Conservation (phyloP, 2,888 invertebrate genomes). For the Slavum lentiscoides region DNA sequence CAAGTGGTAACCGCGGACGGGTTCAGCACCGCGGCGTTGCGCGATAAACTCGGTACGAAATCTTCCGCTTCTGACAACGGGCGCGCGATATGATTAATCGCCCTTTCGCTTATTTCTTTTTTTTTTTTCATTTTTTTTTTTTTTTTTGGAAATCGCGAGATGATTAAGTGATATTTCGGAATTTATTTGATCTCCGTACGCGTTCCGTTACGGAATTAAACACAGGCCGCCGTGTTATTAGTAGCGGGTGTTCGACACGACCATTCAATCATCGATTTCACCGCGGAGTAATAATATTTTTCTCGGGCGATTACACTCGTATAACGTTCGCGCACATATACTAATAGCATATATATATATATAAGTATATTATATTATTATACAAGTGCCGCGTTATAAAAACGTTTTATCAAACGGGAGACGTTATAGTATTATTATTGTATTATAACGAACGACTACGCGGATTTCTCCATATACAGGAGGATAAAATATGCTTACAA, state of each 20-base stretch:
- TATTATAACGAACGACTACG: not conserved
- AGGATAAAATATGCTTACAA: no score
- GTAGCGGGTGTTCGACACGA: not conserved
- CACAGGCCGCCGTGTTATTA: not conserved
- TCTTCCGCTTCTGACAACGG: slow-evolving; percentile 26
- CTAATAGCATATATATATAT: no score
- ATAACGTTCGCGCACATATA: no score
- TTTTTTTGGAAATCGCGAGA: slow-evolving; percentile 3
- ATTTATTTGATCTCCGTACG: slow-evolving; percentile 22
- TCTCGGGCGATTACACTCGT: slow-evolving; percentile 1
- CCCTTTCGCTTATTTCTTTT: slow-evolving; percentile 16
- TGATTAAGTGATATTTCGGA: slow-evolving; percentile 41
- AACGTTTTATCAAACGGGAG: no score
- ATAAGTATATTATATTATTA: no score
- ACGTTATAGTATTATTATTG: no score
- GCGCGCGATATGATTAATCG: slow-evolving; percentile 34
- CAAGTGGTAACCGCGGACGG: no score
- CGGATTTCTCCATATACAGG: no score
- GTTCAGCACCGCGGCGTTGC: not conserved
- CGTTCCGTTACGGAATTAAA: slow-evolving; percentile 28
- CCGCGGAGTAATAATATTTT: not conserved
- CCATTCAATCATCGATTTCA: slow-evolving; percentile 25
- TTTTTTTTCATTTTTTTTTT: no score
- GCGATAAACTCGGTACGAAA: slow-evolving; percentile 43
- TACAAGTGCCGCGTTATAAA: no score